Conservation (phyloP, 1,140 invertebrate species). For the Macrostomum lignano region DNA sequence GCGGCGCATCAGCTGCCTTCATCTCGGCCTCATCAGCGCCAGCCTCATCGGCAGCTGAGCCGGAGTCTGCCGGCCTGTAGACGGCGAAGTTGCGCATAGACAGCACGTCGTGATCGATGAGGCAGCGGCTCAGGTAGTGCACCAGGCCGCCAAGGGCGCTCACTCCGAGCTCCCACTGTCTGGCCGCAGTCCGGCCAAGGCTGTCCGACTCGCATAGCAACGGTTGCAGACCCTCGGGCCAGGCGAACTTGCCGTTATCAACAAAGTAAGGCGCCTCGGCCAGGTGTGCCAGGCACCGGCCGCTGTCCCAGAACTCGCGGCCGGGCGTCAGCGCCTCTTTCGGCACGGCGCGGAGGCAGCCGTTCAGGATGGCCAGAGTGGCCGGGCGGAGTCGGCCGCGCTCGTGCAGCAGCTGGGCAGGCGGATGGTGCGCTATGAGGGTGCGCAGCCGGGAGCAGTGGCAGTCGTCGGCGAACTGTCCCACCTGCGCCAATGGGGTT, state of each 20-base stretch:
- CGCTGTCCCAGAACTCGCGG: slow-evolving; percentile 42
- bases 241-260: slow-evolving; percentile 19
- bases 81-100: slow-evolving; percentile 50
- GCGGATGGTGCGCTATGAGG: slow-evolving; percentile 56
- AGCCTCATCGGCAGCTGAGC: slow-evolving; percentile 3
- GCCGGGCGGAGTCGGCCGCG: slow-evolving; percentile 30
- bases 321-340: slow-evolving; percentile 39
- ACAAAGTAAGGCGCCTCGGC: slow-evolving; percentile 49
- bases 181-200: slow-evolving; percentile 40
- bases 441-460: slow-evolving; percentile 58
- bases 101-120: slow-evolving; percentile 61
- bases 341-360: slow-evolving; percentile 34
- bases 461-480: slow-evolving; percentile 68
- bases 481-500: too few species aligned
- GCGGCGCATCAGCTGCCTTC: slow-evolving; percentile 2
- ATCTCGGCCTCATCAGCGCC: too few species aligned
- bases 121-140: slow-evolving; percentile 48
- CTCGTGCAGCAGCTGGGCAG: slow-evolving; percentile 39
- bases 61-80: slow-evolving; percentile 45
- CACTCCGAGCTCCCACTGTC: slow-evolving; percentile 38
- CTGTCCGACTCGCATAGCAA: slow-evolving; percentile 34
- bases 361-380: slow-evolving; percentile 37
- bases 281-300: slow-evolving; percentile 42
- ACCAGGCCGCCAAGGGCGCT: slow-evolving; percentile 51
- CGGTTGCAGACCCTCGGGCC: slow-evolving; percentile 39